A percentile compares a stretch with the other conserved stretches of the same genome.
Evolutionary conservation across 2,797 vertebrate species (phyloP).

Genomic region (Gobio occitaniae): DNA sequence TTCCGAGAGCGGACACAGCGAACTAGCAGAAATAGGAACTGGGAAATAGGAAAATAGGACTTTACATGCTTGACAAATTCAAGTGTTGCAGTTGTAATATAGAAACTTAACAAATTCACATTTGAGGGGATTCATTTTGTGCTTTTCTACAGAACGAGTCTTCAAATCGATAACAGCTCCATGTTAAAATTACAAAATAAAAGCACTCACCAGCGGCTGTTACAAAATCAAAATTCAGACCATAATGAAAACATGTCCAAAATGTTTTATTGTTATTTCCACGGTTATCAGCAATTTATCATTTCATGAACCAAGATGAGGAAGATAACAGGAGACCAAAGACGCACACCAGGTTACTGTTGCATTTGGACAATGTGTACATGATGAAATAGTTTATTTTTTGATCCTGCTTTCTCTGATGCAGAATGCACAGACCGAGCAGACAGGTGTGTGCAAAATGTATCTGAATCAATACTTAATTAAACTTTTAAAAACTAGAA

Average conservation of each 20-base stretch:
- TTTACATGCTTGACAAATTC: neutral
- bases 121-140: neutral
- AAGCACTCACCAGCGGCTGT: neutral
- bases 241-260: constrained; percentile 36
- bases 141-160: neutral
- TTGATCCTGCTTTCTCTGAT: constrained; percentile 25
- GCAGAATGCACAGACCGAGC: constrained; percentile 34
- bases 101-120: neutral
- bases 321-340: constrained; percentile 7
- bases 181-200: neutral
- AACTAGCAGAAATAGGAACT: no score
- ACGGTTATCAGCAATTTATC: constrained; percentile 2
- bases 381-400: neutral
- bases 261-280: constrained; percentile 44
- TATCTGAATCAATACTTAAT: constrained; percentile 23
- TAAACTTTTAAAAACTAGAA: constrained; percentile 18
- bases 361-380: neutral
- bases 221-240: constrained; percentile 12
- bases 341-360: neutral
- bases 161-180: neutral
- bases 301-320: neutral
- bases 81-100: neutral
- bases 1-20: no score
- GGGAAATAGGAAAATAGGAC: no score
- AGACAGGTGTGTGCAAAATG: constrained; percentile 32